These are phyloP conservation scores for Drosophila koepferae DNA, from an alignment of 2,888 invertebrate genomes.

Conservation along the genomic window DNA sequence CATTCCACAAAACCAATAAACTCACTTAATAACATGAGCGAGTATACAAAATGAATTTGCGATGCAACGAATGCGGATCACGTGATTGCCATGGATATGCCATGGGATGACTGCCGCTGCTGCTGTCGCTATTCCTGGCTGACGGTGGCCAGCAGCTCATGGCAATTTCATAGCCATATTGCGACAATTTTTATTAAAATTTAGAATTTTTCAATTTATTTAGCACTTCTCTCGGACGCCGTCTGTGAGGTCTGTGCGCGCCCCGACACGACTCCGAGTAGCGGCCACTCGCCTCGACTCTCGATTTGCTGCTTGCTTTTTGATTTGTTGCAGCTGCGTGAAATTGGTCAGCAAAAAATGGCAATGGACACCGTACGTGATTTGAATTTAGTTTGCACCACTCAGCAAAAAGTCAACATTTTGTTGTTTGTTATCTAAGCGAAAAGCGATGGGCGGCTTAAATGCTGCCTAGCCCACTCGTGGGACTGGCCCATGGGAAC, in stretches of 20 bases:
- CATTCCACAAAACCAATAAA: neutral
- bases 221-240: constrained; percentile 49
- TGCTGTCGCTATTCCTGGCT: constrained; percentile 8
- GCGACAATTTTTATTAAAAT: constrained; percentile 80
- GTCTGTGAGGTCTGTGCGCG: neutral
- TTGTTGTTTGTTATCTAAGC: constrained; percentile 39
- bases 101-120: constrained; percentile 13
- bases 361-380: constrained; percentile 67
- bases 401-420: constrained; percentile 23
- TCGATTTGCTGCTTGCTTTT: constrained; percentile 50
- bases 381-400: constrained; percentile 61
- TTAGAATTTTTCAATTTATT: constrained; percentile 79
- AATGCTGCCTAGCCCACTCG: constrained; percentile 10
- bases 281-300: constrained; percentile 3
- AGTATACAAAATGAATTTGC: constrained; percentile 46
- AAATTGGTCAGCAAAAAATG: constrained; percentile 78
- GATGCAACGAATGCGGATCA: constrained; percentile 55
- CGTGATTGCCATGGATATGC: constrained; percentile 61
- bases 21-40: neutral
- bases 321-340: constrained; percentile 78
- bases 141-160: constrained; percentile 55
- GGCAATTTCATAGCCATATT: constrained; percentile 76
- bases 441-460: constrained; percentile 24
- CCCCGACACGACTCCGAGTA: neutral
- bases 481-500: constrained; percentile 11